These are phyloP conservation scores for Spatulosminthurus flaviceps DNA, from an alignment of 2,888 invertebrate species.

Conservation along the genomic window DNA sequence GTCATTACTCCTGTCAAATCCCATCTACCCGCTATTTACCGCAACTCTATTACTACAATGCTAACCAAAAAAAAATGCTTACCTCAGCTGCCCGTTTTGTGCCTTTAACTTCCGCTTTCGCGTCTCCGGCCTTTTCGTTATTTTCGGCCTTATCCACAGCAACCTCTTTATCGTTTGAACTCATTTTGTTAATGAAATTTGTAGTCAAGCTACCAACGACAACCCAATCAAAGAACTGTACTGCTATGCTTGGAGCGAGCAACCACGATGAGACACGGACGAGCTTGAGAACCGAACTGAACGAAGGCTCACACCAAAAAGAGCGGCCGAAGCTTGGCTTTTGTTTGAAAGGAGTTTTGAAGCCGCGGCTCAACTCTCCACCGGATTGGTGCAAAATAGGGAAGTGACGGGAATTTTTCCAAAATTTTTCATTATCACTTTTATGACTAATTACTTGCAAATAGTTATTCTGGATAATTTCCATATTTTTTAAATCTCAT, in stretches of 20 bases:
- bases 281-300: slow-evolving; percentile 44
- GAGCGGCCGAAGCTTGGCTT: slow-evolving; percentile 58
- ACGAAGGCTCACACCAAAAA: slow-evolving; percentile 37
- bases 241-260: slow-evolving; percentile 21
- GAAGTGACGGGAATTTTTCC: background rate
- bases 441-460: slow-evolving; percentile 12
- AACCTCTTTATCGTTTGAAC: slow-evolving; percentile 84
- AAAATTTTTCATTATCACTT: background rate
- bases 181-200: slow-evolving; percentile 70
- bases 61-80: slow-evolving; percentile 68
- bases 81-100: slow-evolving; percentile 89
- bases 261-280: slow-evolving; percentile 25
- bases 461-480: slow-evolving; percentile 13
- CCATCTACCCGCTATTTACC: slow-evolving; percentile 5
- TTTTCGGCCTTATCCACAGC: slow-evolving; percentile 82
- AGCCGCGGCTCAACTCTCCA: slow-evolving; percentile 53
- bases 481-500: slow-evolving; percentile 10
- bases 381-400: slow-evolving; percentile 46
- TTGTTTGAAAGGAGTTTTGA: slow-evolving; percentile 57
- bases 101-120: slow-evolving; percentile 85
- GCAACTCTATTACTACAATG: background rate
- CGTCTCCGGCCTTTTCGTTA: slow-evolving; percentile 77
- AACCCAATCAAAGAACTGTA: background rate
- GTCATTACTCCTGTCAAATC: background rate
- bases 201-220: slow-evolving; percentile 45